Conservation (phyloP, 2,888 invertebrate species). For the Platynereis dumerilii region DNA sequence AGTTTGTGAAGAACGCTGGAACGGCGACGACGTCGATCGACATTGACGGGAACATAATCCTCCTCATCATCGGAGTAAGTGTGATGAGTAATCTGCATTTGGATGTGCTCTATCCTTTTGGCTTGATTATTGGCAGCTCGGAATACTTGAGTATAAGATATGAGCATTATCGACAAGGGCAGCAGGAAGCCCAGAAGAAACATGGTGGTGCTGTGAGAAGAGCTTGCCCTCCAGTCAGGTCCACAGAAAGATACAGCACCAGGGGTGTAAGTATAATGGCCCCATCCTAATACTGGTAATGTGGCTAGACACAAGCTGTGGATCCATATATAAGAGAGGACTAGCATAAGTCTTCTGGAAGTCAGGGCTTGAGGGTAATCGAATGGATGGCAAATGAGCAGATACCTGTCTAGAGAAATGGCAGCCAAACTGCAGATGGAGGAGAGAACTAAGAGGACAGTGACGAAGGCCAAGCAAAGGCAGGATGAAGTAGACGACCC, state of each 20-base stretch:
- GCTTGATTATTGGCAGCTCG: conserved; percentile 42
- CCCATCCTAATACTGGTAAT: conserved; percentile 46
- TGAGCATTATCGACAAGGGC: conserved; percentile 40
- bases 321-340: conserved; percentile 40
- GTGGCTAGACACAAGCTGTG: conserved; percentile 41
- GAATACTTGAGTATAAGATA: conserved; percentile 42
- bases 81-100: conserved; percentile 26
- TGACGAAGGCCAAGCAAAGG: conserved; percentile 35
- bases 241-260: conserved; percentile 47
- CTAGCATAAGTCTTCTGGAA: conserved; percentile 29
- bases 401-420: conserved; percentile 47
- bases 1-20: conserved; percentile 22
- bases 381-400: conserved; percentile 48
- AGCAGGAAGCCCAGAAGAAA: conserved; percentile 37
- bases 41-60: conserved; percentile 1
- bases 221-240: conserved; percentile 32
- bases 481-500: conserved; percentile 35
- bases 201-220: conserved; percentile 37
- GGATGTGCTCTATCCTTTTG: conserved; percentile 37
- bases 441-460: conserved; percentile 39
- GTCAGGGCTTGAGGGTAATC: conserved; percentile 44
- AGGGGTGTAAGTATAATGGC: conserved; percentile 45
- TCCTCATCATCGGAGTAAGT: conserved; percentile 11
- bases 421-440: conserved; percentile 48
- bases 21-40: conserved; percentile 11